These are phyloP conservation scores for Drosophila murphyi DNA, from an alignment of 1,140 invertebrate species.

Conservation along the genomic window DNA sequence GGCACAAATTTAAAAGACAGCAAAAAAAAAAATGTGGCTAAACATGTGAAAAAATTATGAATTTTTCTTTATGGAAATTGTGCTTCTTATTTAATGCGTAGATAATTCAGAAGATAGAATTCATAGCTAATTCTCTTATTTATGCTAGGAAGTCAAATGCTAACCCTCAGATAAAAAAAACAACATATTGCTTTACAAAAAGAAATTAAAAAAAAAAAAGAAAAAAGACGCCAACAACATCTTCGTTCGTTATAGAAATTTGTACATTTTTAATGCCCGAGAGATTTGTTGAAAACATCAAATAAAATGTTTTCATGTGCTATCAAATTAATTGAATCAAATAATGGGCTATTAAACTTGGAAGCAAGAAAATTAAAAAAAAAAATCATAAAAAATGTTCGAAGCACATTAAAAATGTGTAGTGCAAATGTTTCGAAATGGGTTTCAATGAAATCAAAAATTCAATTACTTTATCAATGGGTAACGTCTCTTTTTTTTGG, in stretches of 20 bases:
- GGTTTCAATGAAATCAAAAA: slow-evolving; percentile 24
- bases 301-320: slow-evolving; percentile 66
- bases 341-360: slow-evolving; percentile 64
- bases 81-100: not conserved
- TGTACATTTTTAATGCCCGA: slow-evolving; percentile 57
- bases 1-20: slow-evolving; percentile 33
- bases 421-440: slow-evolving; percentile 39
- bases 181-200: not conserved
- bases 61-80: not conserved
- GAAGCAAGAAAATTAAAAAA: slow-evolving; percentile 10
- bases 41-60: slow-evolving; percentile 1
- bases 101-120: not conserved
- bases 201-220: slow-evolving; percentile 3
- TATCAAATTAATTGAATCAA: slow-evolving; percentile 77
- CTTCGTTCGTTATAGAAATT: slow-evolving; percentile 26
- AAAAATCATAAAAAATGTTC: slow-evolving; percentile 50
- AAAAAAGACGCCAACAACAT: slow-evolving; percentile 6
- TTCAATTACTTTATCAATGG: not conserved
- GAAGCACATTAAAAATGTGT: slow-evolving; percentile 65
- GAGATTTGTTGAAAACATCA: slow-evolving; percentile 70
- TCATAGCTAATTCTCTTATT: not conserved
- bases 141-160: not conserved
- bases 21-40: not conserved
- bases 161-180: slow-evolving; percentile 18
- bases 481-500: too few species aligned